Percentiles rank a stretch among this genome's conserved stretches.
Conservation (phyloP, 2,113 vertebrate species). For the Peucedramus taeniatus region DNA sequence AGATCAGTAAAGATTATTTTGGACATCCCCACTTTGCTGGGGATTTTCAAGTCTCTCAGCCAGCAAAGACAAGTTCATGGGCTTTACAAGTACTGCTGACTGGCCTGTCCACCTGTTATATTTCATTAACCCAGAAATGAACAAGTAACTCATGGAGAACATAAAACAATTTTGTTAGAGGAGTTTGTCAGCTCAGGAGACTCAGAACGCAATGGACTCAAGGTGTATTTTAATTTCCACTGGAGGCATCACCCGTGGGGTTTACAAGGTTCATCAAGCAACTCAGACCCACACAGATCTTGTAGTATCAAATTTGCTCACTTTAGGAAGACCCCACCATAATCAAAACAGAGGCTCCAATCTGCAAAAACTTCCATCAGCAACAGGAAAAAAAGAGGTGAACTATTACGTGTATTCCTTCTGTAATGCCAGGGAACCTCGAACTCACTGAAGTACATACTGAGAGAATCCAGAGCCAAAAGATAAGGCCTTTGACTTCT, state of each 20-base stretch:
- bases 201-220: not conserved
- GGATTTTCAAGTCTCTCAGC: not conserved
- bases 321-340: not conserved
- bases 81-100: not conserved
- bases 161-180: not conserved
- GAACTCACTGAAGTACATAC: not conserved
- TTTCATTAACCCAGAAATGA: slow-evolving; percentile 45
- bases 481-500: not conserved
- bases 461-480: not conserved
- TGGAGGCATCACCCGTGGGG: not conserved
- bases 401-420: not conserved
- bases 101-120: not conserved
- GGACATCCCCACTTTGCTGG: not conserved
- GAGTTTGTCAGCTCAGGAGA: not conserved
- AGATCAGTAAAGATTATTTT: not conserved
- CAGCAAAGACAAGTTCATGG: not conserved
- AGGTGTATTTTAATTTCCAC: not conserved
- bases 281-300: not conserved
- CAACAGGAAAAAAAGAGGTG: not conserved
- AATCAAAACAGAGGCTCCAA: not conserved
- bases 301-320: not conserved
- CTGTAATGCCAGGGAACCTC: not conserved
- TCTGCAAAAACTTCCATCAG: not conserved
- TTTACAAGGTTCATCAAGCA: not conserved
- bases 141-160: slow-evolving; percentile 14